A percentile compares a stretch with the other conserved stretches of the same genome.
Conservation (phyloP, 1,140 invertebrate species). For the Trichonephila clavipes region DNA sequence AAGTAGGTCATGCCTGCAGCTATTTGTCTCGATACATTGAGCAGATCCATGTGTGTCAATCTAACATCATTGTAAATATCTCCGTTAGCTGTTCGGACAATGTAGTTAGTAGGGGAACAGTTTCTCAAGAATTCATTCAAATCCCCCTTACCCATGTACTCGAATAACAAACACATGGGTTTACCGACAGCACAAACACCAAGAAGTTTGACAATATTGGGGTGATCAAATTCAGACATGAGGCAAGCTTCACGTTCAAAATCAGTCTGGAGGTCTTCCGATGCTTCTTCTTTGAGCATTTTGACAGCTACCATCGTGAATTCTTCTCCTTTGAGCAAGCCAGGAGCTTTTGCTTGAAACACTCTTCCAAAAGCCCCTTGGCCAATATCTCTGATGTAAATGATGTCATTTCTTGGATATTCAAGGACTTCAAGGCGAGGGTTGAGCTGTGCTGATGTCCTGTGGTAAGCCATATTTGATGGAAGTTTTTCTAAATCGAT, state of each 20-base stretch:
- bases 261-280: conserved; percentile 94
- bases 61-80: conserved; percentile 81
- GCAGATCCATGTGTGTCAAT: conserved; percentile 88
- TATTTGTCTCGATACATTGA: conserved; percentile 88
- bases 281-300: conserved; percentile 98
- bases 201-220: conserved; percentile 94
- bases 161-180: conserved; percentile 96
- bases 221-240: conserved; percentile 95
- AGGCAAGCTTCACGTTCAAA: conserved; percentile 97
- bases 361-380: conserved; percentile 98
- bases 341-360: conserved; percentile 95
- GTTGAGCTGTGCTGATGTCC: conserved; percentile 90
- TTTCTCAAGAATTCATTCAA: conserved; percentile 93
- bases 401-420: conserved; percentile 97
- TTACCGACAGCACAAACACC: conserved; percentile 95
- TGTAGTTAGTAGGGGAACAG: conserved; percentile 86
- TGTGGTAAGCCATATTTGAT: conserved; percentile 92
- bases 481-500: conserved; percentile 95
- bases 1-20: conserved; percentile 97
- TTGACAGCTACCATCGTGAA: conserved; percentile 97
- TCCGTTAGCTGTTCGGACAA: conserved; percentile 84
- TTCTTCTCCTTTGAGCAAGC: conserved; percentile 90
- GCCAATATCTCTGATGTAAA: conserved; percentile 95
- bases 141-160: conserved; percentile 95
- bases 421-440: conserved; percentile 96